Conservation (phyloP, 2,888 invertebrate genomes). For the Euzophera pinguis region DNA sequence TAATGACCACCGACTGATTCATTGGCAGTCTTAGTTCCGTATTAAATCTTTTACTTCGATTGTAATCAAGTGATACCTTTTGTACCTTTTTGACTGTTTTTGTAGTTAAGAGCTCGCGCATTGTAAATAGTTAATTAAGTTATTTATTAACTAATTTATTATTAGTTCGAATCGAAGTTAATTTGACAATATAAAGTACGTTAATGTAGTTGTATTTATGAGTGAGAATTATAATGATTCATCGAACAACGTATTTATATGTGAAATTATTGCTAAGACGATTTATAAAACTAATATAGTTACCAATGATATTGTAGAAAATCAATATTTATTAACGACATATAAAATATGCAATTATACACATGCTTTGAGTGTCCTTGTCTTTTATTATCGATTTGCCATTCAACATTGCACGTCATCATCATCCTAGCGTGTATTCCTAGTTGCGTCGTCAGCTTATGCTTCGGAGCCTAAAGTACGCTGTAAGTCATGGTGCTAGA, state of each 20-base stretch:
- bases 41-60: slow-evolving; percentile 11
- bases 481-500: too few species aligned
- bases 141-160: slow-evolving; percentile 47
- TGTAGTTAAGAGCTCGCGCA: slow-evolving; percentile 40
- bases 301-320: slow-evolving; percentile 35
- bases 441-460: too few species aligned
- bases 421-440: too few species aligned
- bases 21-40: slow-evolving; percentile 12
- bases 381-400: slow-evolving; percentile 27
- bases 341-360: slow-evolving; percentile 19
- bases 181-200: slow-evolving; percentile 3
- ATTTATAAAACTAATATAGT: slow-evolving; percentile 34
- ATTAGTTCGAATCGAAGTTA: slow-evolving; percentile 33
- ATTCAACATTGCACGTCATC: too few species aligned
- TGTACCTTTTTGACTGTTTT: slow-evolving; percentile 8
- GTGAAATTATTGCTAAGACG: slow-evolving; percentile 1
- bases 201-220: not conserved
- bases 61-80: slow-evolving; percentile 10
- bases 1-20: slow-evolving; percentile 23
- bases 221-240: slow-evolving; percentile 3
- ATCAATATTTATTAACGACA: slow-evolving; percentile 17
- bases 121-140: slow-evolving; percentile 55
- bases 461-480: too few species aligned
- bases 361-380: slow-evolving; percentile 28
- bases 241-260: slow-evolving; percentile 3